Evolutionary conservation across 1,140 invertebrate species (phyloP), one percentile per base, ranked within the genome.

Genomic region (Dolichoris vasculosae): DNA sequence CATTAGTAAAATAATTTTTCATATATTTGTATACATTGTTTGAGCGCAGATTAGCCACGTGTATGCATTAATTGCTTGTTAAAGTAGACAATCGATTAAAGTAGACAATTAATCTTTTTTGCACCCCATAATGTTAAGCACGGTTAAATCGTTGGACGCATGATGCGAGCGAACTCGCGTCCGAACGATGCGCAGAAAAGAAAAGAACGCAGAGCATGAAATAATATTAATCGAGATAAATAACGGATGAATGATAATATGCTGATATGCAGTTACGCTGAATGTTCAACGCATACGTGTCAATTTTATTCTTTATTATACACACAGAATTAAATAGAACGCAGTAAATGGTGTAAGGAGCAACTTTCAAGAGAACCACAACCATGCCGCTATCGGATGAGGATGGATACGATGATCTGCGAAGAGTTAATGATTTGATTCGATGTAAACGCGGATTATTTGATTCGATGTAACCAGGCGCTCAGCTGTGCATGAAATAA

Each of bases 21-120:
- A 63, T 20, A 82, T 55, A 64, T 77, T 23, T 40, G 35, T 1
- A 26, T 17, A 59, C 51, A 78, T 51, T 69, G n/a, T 82, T 71
- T 32, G 35, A 81, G 81, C 69, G 63, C 73, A 78, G 46, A 78
- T 86, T 86, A 86, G 81, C 85, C 81, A 86, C 85, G 59, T 63
- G 20, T 86, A 83, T 83, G 76, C 76, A 86, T 86, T 71, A 81
- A 76, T 86, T 82, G 73, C 71, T 82, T 69, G 46, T 81, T 86
- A 83, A 86, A 32, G 35, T 35, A 76, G 73, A 86, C 46, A 69
- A 55, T 69, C 67, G n/a, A 82, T 76, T 30, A 35, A 71, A 35
- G 35, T 79, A n/a, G n/a, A n/a, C n/a, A n/a, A n/a, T n/a, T n/a
- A n/a, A n/a, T n/a, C n/a, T n/a, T n/a, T n/a, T n/a, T 69, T 80